Base-by-base conservation (phyloP, 2,797 vertebrate species). In the Pempheris klunzingeri region DNA sequence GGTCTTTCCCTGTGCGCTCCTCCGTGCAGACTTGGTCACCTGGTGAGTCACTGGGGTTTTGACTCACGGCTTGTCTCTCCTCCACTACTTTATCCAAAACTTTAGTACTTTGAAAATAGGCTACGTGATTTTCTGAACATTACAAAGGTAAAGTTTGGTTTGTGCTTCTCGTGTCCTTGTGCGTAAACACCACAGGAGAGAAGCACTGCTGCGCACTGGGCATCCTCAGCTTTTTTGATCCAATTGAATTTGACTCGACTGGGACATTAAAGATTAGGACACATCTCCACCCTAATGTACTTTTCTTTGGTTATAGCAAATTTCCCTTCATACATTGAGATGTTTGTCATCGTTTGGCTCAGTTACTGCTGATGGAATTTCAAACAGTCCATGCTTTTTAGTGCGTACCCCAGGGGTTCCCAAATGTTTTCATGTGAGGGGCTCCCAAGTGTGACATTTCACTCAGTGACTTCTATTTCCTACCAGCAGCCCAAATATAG, bases 41-140 rank as follows among this genome's bases (percentile, higher is more conserved):
- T 4, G 12, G 43, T 72, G 75, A 54, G 53, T 74, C 41, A 62
- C 36, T 52, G 11, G 66, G 46, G 24, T 30, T 77, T 50, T 72
- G 59, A 66, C 73, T 70, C 79, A 78, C n/a, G 34, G 36, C 34
- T 70, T 43, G 43, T 11, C 26, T 68, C 26, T 28, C 41, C 32
- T 38, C 18, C 34, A 11, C 41, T 34, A 14, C 36, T 57, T 49
- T 63, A 57, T 26, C 5, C 15, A 46, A 43, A 44, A 2, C 7
- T 15, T 30, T n/a, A 20, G 15, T 18, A 15, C 61, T 49, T 18
- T 46, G 18, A 43, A 1, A 44, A 34, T 4, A 32, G 8, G 2
- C 13, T 2, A 22, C 9, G 26, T 18, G 18, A 32, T 36, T 36
- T 36, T 46, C 20, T 22, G 17, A 63, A 10, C 7, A 22, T 2